Evolutionary conservation across 2,113 vertebrate species (phyloP).

Genomic region (Dasyornis broadbenti): DNA sequence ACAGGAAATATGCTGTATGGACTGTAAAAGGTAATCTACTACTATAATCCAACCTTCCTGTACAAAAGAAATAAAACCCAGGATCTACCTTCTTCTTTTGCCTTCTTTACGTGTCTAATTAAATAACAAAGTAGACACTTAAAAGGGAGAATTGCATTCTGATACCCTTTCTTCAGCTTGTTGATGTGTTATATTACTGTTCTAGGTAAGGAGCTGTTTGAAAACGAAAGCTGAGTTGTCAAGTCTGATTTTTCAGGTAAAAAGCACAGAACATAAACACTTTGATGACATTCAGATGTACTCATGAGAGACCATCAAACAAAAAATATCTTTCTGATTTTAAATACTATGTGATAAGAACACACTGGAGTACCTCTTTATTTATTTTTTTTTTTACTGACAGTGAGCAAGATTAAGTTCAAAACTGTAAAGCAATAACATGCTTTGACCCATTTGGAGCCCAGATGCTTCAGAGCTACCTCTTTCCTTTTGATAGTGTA

Average conservation of each 20-base stretch:
- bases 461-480: neutral
- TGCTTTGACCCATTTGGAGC: neutral
- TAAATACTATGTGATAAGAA: neutral
- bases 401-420: neutral
- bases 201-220: neutral
- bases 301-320: neutral
- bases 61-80: neutral
- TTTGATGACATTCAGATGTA: neutral
- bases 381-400: neutral
- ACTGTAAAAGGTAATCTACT: neutral
- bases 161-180: neutral
- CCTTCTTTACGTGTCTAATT: neutral
- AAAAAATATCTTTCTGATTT: neutral
- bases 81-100: neutral
- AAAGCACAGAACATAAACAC: neutral
- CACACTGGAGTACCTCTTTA: neutral
- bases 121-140: neutral
- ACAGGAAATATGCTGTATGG: neutral
- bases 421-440: neutral
- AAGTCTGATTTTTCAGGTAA: neutral
- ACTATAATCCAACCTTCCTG: neutral
- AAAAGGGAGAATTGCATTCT: neutral
- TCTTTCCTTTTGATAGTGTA: neutral
- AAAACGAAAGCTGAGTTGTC: neutral
- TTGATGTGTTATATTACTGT: neutral